Base-by-base conservation (phyloP, 2,113 vertebrate genomes). In the Peromyscus polionotus region DNA sequence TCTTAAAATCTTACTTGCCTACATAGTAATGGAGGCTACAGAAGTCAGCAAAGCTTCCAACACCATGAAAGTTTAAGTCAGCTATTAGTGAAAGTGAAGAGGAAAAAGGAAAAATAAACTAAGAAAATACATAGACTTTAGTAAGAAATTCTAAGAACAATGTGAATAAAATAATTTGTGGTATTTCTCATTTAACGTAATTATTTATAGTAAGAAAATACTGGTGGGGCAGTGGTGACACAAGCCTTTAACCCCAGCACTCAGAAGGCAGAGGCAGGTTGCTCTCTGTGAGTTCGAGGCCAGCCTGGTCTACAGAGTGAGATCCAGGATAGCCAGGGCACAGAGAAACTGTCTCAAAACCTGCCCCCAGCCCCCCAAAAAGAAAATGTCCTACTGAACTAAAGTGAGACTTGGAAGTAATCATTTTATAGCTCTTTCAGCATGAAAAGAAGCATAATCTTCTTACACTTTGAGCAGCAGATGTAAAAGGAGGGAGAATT, bases 61-160 rank as follows among this genome's bases (percentile, higher is more conserved):
- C 97, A 99, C 98, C 97, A 99, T 99, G 99, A 99, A 98, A 99
- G 99, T 99, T 99, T 99, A 99, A 99, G 98, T 98, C 99, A 99
- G 99, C 99, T 99, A 99, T 99, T 99, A 99, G 98, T 99, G 99
- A 99, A 98, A 99, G 99, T 99, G 68, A 98, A 99, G 99, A 99
- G 98, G 99, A 98, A 98, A 99, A 97, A 99, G 96, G 98, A 98
- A 98, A 97, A 98, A 98, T 98, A 97, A 98, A 98, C 99, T 98
- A 99, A 99, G 98, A 98, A 98, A 98, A 98, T 99, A 98, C 93
- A 98, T 97, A 98, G 97, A 98, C 95, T 96, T 98, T 97, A 98
- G 98, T 98, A 98, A 98, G 97, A 99, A 98, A 98, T 98, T 79
- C 97, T 97, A 98, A 97, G 88, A 97, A 91, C 95, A 65, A 98